Base-by-base conservation (phyloP, 2,113 vertebrate species). In the Misgurnus mizolepis region DNA sequence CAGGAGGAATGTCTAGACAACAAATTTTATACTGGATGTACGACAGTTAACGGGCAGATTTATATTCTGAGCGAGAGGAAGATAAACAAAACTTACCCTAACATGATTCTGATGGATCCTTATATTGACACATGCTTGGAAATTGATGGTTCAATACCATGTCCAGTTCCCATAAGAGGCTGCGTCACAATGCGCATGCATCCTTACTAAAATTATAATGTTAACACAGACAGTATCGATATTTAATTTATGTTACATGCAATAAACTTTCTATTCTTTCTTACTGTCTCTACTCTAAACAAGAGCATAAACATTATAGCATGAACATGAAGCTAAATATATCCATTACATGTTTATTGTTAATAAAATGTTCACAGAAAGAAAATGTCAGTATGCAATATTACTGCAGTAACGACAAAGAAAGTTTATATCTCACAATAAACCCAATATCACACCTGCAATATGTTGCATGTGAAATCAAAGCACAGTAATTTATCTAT, bases 1-100 rank as follows among this genome's bases (percentile, higher is more conserved):
- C 89, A 95, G 0, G 95, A 96, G 76, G 92, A 93, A 17, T 90
- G 87, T 82, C 82, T 96, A 81, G 55, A 92, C 47, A 88, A 78
- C 40, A 95, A 93, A 84, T 97, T 97, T 85, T 97, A 95, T 87
- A 93, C 91, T 80, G 95, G 95, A 14, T 96, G 96, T 83, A 86
- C 93, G 70, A 92, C 94, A 0, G 90, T 86, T 53, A 92, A 91
- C 1, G 94, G 95, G 1, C 92, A 91, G 69, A 93, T 96, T 47
- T 97, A 95, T 67, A 89, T 96, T 69, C 85, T 96, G 40, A 93
- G 93, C 1, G 94, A 96, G 85, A 92, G 91, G 75, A 95, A 86
- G 81, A 91, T 91, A 10, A 95, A 95, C 76, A 84, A 88, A 68
- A 85, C 89, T 6, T 86, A 83, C 47, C 94, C 94, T 0, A 92